phyloP scores from a whole-genome alignment of 2,888 invertebrate genomes.

The Pegoplata infirma region DNA sequence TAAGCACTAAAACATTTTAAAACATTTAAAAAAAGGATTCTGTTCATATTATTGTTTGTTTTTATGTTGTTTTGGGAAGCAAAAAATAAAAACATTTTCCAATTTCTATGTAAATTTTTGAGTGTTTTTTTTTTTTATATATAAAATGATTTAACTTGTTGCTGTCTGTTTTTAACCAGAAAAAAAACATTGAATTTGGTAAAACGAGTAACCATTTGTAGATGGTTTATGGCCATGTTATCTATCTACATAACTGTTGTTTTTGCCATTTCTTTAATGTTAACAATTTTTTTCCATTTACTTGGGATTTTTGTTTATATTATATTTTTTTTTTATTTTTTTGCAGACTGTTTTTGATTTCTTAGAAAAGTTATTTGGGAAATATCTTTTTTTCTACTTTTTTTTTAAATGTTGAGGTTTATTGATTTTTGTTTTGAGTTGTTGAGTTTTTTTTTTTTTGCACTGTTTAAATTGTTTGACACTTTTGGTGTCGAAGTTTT shows the following conservation, averaged over 20 bases:
- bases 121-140: background rate
- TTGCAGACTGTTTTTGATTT: conserved; percentile 27
- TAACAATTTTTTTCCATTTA: background rate
- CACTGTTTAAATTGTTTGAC: conserved; percentile 46
- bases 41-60: background rate
- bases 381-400: background rate
- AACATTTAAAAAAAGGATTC: background rate
- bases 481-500: conserved; percentile 56
- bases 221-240: background rate
- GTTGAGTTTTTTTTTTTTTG: conserved; percentile 41
- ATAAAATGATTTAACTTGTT: conserved; percentile 34
- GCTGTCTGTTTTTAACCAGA: conserved; percentile 21
- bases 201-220: background rate
- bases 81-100: conserved; percentile 3
- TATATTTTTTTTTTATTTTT: conserved; percentile 2
- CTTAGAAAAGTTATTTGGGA: conserved; percentile 28
- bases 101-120: conserved; percentile 55
- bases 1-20: background rate
- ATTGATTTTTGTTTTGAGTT: conserved; percentile 39
- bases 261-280: background rate
- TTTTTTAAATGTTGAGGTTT: conserved; percentile 6
- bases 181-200: background rate
- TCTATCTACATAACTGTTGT: background rate
- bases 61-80: background rate
- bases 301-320: background rate